A percentile compares a stretch with the other conserved stretches of the same genome.
Conservation (phyloP, 2,113 vertebrate species). For the Syngnathus typhle region DNA sequence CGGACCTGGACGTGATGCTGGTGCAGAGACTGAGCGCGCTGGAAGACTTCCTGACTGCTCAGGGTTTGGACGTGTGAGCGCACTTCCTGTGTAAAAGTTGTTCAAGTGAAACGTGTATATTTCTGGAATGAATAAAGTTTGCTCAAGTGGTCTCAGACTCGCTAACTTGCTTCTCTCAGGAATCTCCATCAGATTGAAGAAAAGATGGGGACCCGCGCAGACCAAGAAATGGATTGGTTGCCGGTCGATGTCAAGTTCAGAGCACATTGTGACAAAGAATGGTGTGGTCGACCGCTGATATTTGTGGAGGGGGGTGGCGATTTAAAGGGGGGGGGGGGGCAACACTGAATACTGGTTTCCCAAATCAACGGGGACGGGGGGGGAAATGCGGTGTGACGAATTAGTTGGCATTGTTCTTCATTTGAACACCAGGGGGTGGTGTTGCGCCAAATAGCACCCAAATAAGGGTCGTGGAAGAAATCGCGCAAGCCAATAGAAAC, state of each 20-base stretch:
- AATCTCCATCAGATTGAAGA: background rate
- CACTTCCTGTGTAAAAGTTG: constrained; percentile 13
- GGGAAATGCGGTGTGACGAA: no score
- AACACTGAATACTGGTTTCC: no score
- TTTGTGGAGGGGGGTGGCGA: no score
- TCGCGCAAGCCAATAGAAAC: background rate
- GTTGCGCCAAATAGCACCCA: no score
- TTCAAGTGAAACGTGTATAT: constrained; percentile 17
- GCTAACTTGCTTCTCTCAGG: background rate
- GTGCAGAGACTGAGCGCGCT: constrained; percentile 86
- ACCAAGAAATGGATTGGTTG: no score
- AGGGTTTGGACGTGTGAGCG: constrained; percentile 70
- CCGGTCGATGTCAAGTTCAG: no score
- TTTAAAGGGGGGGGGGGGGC: no score
- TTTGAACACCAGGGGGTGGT: no score
- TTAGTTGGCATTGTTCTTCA: background rate
- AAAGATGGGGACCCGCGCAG: no score
- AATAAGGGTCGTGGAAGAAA: background rate
- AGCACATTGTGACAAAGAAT: no score
- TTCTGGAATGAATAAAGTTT: constrained; percentile 55
- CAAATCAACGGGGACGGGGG: no score
- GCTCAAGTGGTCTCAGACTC: background rate
- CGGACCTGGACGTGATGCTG: constrained; percentile 83
- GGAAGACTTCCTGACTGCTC: constrained; percentile 79
- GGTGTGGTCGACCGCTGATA: no score